These are phyloP conservation scores for Rhinolophus ferrumequinum DNA, from an alignment of 2,113 vertebrate genomes.

Conservation along the genomic window DNA sequence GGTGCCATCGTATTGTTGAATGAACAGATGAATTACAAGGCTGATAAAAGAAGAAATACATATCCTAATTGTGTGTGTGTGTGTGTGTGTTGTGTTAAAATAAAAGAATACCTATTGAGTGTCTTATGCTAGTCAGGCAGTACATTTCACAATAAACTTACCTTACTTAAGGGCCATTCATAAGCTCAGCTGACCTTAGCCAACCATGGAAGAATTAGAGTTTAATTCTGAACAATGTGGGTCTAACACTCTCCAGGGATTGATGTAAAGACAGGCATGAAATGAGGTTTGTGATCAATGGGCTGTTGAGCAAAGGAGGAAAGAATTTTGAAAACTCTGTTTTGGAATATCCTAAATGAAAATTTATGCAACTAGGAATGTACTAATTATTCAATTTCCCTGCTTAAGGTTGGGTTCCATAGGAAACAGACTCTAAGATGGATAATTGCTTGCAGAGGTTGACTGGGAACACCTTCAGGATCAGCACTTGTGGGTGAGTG, in stretches of 20 bases:
- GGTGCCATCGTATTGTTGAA: background rate
- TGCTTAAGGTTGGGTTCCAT: background rate
- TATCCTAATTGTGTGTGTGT: background rate
- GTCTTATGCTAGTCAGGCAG: background rate
- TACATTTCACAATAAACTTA: background rate
- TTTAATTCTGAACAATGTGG: background rate
- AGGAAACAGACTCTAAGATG: background rate
- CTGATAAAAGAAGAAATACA: background rate
- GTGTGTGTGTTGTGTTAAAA: background rate
- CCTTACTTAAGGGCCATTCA: background rate
- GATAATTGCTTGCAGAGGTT: background rate
- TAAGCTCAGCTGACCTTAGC: background rate
- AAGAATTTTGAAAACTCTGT: background rate
- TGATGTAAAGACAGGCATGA: background rate
- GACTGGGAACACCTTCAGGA: background rate
- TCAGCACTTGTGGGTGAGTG: background rate
- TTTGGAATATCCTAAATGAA: conserved; percentile 32
- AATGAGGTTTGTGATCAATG: background rate
- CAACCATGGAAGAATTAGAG: background rate
- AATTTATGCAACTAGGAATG: background rate
- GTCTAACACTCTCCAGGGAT: background rate
- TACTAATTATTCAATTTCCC: background rate
- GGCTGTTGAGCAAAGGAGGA: background rate
- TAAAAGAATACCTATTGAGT: background rate
- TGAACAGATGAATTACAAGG: background rate